phyloP scores from a whole-genome alignment of 1,140 invertebrate genomes.

The Drosophila dunni region DNA sequence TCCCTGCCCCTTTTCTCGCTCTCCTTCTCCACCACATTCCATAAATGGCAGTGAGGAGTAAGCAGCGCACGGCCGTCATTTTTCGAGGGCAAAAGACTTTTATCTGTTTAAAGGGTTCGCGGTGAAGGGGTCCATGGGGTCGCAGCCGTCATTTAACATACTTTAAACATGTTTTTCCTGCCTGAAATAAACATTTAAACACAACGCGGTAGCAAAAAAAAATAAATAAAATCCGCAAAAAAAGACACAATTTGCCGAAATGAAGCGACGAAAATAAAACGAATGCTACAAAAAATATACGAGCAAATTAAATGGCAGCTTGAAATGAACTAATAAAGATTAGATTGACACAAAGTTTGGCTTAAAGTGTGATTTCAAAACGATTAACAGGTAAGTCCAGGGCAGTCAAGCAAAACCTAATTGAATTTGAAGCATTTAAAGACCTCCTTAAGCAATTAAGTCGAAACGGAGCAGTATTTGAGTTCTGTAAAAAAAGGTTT shows the following conservation, averaged over 20 bases:
- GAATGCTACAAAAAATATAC: conserved; percentile 11
- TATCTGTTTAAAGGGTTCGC: conserved; percentile 65
- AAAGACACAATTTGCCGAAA: conserved; percentile 55
- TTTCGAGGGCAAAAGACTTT: conserved; percentile 45
- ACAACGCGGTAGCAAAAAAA: not conserved
- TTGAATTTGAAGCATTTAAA: not conserved
- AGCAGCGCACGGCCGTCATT: not conserved
- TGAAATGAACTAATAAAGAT: conserved; percentile 38
- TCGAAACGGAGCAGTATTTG: not conserved
- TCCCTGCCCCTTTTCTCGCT: not conserved
- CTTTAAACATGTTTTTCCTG: conserved; percentile 75
- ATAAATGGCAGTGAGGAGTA: not conserved
- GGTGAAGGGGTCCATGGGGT: conserved; percentile 27
- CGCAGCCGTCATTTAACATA: conserved; percentile 68
- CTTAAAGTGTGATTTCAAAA: conserved; percentile 24
- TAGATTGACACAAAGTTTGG: conserved; percentile 26
- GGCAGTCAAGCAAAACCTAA: conserved; percentile 31
- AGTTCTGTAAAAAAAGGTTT: too few relatives aligned
- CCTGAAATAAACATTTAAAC: conserved; percentile 37
- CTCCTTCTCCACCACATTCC: not conserved
- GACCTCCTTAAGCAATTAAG: not conserved
- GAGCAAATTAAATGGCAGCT: conserved; percentile 33
- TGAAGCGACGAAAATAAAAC: conserved; percentile 37
- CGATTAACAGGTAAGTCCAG: conserved; percentile 41
- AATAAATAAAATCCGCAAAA: not conserved